These are phyloP conservation scores for Idaea aversata DNA, from an alignment of 2,888 invertebrate species.

Conservation along the genomic window DNA sequence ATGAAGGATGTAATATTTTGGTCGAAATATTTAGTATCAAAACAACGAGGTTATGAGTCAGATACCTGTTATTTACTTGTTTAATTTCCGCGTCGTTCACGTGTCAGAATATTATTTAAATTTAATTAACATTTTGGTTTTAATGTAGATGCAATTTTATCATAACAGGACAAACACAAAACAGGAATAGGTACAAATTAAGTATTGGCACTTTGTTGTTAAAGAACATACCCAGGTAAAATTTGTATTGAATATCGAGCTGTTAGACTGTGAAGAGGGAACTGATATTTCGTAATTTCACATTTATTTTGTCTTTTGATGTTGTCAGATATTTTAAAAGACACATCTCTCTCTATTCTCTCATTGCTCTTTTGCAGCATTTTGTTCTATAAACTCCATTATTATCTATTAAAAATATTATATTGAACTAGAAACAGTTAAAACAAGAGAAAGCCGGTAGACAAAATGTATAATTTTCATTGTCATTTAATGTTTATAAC, in stretches of 20 bases:
- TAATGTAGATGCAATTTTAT: no score
- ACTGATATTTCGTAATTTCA: no score
- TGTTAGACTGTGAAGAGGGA: no score
- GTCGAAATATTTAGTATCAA: slow-evolving; percentile 28
- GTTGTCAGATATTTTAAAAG: no score
- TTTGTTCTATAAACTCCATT: no score
- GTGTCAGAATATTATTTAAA: neutral
- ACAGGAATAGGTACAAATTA: no score
- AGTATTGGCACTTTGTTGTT: no score
- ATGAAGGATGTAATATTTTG: slow-evolving; percentile 31
- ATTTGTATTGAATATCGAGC: neutral
- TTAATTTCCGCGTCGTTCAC: slow-evolving; percentile 1
- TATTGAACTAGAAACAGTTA: neutral
- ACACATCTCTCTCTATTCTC: no score
- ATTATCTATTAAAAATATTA: neutral
- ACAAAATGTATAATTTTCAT: neutral
- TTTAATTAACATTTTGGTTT: neutral
- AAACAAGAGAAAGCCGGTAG: neutral
- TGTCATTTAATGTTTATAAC: neutral
- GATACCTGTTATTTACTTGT: slow-evolving; percentile 8
- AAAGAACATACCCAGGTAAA: neutral
- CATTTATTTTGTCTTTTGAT: no score
- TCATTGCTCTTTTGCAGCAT: no score
- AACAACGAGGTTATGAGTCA: slow-evolving; percentile 30
- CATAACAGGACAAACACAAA: no score